phyloP scores from a whole-genome alignment of 2,113 vertebrate species.

The Dromiciops gliroides region DNA sequence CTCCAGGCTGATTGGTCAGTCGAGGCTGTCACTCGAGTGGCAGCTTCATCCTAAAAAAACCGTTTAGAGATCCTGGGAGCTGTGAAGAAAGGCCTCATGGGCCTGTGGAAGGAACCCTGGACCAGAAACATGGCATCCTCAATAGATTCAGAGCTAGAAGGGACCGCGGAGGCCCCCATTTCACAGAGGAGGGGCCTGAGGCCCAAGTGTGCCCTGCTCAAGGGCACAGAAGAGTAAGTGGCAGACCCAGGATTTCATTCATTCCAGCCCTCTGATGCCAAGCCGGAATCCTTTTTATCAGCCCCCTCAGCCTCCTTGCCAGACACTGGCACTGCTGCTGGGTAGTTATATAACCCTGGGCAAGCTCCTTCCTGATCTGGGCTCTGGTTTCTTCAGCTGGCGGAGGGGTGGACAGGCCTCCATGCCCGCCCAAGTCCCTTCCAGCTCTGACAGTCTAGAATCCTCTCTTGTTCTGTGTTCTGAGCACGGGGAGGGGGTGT shows the following conservation, averaged over 20 bases:
- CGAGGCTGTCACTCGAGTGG: not conserved
- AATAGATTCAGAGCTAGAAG: not conserved
- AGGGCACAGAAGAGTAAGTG: not conserved
- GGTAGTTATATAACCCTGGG: not conserved
- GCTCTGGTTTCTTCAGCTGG: not conserved
- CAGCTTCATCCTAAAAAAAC: not conserved
- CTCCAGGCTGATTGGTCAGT: not conserved
- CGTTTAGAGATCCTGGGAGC: not conserved
- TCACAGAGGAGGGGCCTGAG: not conserved
- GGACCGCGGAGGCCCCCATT: not conserved
- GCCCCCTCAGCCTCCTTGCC: not conserved
- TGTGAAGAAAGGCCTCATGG: not conserved
- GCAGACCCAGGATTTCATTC: not conserved
- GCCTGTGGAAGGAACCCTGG: not conserved
- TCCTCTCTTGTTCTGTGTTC: not conserved
- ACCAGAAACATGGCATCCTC: not conserved
- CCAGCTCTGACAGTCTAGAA: not conserved
- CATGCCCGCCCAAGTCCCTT: not conserved
- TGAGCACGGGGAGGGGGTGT: not conserved
- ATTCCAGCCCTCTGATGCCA: not conserved
- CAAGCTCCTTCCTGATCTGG: not conserved
- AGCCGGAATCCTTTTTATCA: not conserved
- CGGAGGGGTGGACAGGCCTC: not conserved
- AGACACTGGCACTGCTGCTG: no score
- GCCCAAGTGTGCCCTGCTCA: not conserved